Percentiles rank a stretch among this genome's conserved stretches.
Evolutionary conservation across 2,113 vertebrate genomes (phyloP).

Genomic region (Haemorhous mexicanus): DNA sequence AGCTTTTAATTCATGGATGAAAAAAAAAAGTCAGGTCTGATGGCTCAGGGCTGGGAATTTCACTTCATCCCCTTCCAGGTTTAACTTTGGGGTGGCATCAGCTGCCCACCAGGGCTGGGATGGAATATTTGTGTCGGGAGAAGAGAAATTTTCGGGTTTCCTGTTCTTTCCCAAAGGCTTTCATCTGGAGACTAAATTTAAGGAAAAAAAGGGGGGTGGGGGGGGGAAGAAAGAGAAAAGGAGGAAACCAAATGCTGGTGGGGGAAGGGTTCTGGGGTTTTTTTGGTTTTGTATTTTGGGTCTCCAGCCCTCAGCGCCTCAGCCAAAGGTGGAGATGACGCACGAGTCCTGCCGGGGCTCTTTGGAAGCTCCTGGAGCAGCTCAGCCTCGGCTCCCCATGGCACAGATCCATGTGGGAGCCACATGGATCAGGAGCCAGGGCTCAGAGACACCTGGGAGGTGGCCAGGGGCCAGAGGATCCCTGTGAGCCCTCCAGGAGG

Average conservation of each 20-base stretch:
- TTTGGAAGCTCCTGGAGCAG: neutral
- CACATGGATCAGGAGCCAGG: neutral
- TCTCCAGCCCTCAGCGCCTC: neutral
- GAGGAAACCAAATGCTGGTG: neutral
- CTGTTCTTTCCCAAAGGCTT: slow-evolving; percentile 44
- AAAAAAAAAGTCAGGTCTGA: neutral
- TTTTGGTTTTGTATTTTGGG: neutral
- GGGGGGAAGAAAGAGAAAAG: neutral
- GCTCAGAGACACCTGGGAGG: neutral
- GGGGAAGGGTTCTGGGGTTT: neutral
- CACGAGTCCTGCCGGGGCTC: neutral
- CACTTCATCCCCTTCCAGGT: slow-evolving; percentile 55
- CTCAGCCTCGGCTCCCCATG: neutral
- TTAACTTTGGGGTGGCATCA: slow-evolving; percentile 45
- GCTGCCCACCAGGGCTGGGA: slow-evolving; percentile 8
- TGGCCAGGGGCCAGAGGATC: neutral
- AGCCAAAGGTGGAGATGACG: neutral
- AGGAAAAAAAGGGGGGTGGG: neutral
- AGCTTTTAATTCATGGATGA: slow-evolving; percentile 42
- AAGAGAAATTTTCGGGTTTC: slow-evolving; percentile 33
- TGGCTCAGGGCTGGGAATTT: slow-evolving; percentile 18
- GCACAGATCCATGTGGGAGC: neutral
- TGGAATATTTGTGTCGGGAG: slow-evolving; percentile 25
- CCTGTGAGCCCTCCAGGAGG: neutral
- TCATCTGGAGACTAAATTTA: slow-evolving; percentile 34